A percentile compares a stretch with the other conserved stretches of the same genome.
Conservation (phyloP, 2,113 vertebrate species). For the Ictidomys tridecemlineatus region DNA sequence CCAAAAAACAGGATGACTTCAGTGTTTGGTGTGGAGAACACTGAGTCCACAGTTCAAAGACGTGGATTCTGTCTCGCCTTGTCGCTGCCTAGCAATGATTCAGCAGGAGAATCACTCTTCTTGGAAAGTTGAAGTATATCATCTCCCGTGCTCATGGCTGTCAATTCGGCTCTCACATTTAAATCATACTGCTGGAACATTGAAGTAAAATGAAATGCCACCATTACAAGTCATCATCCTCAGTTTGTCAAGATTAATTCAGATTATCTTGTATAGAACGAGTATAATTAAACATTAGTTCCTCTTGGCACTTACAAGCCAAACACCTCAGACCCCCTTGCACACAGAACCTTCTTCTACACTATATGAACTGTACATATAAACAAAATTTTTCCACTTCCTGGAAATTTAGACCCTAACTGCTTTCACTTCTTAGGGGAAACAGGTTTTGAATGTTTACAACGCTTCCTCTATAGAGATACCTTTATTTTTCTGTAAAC, state of each 20-base stretch:
- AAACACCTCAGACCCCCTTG: neutral
- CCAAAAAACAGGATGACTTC: neutral
- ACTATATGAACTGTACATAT: neutral
- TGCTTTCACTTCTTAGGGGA: neutral
- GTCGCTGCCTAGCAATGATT: neutral
- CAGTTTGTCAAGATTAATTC: neutral
- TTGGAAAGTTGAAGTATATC: neutral
- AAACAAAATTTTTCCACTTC: neutral
- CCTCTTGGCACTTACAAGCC: neutral
- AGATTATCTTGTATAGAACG: neutral
- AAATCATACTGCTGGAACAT: neutral
- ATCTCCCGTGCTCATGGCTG: neutral
- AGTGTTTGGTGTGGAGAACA: neutral
- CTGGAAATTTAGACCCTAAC: neutral
- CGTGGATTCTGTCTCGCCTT: neutral
- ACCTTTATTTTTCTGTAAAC: neutral
- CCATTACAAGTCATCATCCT: neutral
- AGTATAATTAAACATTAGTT: neutral
- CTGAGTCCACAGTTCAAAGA: neutral
- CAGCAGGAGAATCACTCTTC: neutral
- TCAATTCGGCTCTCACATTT: neutral
- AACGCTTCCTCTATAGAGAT: neutral
- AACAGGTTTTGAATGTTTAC: neutral
- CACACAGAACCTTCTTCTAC: neutral
- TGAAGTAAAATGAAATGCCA: neutral